Percentiles rank a stretch among this genome's conserved stretches.
Evolutionary conservation across 2,113 vertebrate species (phyloP).

Genomic region (Grus americana): DNA sequence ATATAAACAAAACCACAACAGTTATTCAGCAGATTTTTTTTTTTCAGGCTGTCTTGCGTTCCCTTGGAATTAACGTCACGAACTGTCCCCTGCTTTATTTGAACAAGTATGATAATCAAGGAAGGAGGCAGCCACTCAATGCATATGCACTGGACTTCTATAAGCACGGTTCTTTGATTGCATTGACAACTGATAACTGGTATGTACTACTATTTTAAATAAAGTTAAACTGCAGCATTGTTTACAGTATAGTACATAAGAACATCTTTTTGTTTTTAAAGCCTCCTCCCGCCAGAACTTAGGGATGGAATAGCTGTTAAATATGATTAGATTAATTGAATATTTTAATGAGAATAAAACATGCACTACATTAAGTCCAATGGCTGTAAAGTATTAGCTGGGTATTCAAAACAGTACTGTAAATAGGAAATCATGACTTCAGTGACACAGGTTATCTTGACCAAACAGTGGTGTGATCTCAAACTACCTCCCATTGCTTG

Average conservation of each 20-base stretch:
- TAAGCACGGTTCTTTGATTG: constrained; percentile 67
- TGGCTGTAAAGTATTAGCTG: not conserved
- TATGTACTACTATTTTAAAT: not conserved
- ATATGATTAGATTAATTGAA: not conserved
- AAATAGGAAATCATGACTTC: not conserved
- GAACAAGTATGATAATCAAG: constrained; percentile 17
- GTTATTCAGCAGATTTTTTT: not conserved
- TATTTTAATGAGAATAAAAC: not conserved
- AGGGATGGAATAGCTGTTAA: not conserved
- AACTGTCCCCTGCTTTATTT: constrained; percentile 60
- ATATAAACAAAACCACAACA: not conserved
- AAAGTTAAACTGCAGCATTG: not conserved
- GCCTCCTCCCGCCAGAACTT: not conserved
- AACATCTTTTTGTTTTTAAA: not conserved
- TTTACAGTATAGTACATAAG: not conserved
- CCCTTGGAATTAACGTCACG: constrained; percentile 29
- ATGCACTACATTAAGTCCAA: not conserved
- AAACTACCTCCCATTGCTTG: no score
- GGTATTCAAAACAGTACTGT: not conserved
- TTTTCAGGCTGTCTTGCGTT: constrained; percentile 42
- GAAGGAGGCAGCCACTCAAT: constrained; percentile 63
- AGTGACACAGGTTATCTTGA: not conserved
- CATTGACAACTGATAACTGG: constrained; percentile 68
- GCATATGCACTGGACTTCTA: constrained; percentile 74
- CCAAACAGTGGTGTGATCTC: no score